Percentiles rank a stretch among this genome's conserved stretches.
Conservation (phyloP, 2,888 invertebrate species). For the Phyto melanocephala region DNA sequence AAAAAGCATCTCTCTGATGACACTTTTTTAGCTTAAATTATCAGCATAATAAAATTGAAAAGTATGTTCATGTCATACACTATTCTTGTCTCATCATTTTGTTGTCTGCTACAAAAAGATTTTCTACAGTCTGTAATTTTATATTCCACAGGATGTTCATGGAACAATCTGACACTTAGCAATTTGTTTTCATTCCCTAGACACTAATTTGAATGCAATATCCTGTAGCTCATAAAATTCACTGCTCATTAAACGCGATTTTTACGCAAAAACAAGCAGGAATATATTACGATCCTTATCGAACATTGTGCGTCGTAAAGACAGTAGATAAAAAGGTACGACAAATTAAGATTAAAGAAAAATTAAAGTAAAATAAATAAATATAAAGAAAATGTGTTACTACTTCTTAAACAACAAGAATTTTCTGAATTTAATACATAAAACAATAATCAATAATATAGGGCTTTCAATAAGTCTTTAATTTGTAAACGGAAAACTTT, state of each 20-base stretch:
- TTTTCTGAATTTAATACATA: too few relatives aligned
- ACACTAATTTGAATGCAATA: conserved; percentile 63
- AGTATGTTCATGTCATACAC: background rate
- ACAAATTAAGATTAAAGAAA: background rate
- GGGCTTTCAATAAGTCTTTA: too few relatives aligned
- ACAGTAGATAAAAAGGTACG: conserved; percentile 5
- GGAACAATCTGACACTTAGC: conserved; percentile 43
- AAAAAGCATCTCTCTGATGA: background rate
- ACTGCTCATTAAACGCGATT: conserved; percentile 62
- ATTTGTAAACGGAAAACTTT: too few relatives aligned
- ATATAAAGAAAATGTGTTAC: background rate
- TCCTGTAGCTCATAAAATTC: conserved; percentile 60
- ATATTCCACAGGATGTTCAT: conserved; percentile 12
- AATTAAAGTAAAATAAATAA: background rate
- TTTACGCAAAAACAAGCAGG: conserved; percentile 41
- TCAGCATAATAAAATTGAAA: conserved; percentile 34
- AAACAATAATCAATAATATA: too few relatives aligned
- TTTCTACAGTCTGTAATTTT: conserved; percentile 8
- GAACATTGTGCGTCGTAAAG: conserved; percentile 36
- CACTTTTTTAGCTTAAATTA: conserved; percentile 22
- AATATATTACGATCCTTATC: conserved; percentile 38
- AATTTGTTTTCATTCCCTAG: conserved; percentile 60
- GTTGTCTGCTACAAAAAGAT: conserved; percentile 6
- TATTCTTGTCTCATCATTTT: background rate
- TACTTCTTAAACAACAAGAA: too few relatives aligned